phyloP scores from a whole-genome alignment of 2,797 vertebrate genomes.

The Cebuella pygmaea region DNA sequence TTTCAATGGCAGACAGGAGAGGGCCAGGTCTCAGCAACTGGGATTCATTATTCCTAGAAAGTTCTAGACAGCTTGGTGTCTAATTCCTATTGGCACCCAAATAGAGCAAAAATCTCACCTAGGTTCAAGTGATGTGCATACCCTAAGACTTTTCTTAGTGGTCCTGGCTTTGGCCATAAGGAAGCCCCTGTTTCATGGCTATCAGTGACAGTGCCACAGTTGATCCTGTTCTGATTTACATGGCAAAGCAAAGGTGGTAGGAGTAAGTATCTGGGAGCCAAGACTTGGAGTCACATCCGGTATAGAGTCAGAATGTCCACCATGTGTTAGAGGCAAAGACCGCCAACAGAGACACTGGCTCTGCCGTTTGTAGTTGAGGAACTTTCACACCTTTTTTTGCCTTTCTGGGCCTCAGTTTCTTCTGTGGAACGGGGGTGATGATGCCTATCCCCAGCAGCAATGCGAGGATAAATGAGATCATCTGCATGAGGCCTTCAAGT shows the following conservation, averaged over 20 bases:
- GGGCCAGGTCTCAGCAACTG: not conserved
- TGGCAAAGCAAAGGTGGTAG: not conserved
- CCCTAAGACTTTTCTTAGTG: not conserved
- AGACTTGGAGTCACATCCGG: not conserved
- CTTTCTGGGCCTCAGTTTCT: slow-evolving; percentile 12
- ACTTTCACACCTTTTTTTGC: too few relatives aligned
- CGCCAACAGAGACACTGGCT: not conserved
- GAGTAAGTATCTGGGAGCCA: not conserved
- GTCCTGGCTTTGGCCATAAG: not conserved
- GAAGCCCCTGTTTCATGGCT: not conserved
- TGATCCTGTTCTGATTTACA: not conserved
- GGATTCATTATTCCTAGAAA: not conserved
- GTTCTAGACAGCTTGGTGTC: not conserved
- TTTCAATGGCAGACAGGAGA: not conserved
- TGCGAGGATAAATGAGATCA: not conserved
- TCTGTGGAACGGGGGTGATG: not conserved
- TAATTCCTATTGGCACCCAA: not conserved
- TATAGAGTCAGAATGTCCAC: not conserved
- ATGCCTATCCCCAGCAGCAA: not conserved
- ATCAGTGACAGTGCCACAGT: too few relatives aligned
- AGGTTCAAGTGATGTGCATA: not conserved
- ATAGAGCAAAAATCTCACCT: not conserved
- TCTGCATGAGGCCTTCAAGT: not conserved
- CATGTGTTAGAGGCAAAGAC: not conserved
- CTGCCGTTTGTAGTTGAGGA: not conserved